Percentiles rank a stretch among this genome's conserved stretches.
phyloP scores from a whole-genome alignment of 2,113 vertebrate species.

The Seriola dumerili region DNA sequence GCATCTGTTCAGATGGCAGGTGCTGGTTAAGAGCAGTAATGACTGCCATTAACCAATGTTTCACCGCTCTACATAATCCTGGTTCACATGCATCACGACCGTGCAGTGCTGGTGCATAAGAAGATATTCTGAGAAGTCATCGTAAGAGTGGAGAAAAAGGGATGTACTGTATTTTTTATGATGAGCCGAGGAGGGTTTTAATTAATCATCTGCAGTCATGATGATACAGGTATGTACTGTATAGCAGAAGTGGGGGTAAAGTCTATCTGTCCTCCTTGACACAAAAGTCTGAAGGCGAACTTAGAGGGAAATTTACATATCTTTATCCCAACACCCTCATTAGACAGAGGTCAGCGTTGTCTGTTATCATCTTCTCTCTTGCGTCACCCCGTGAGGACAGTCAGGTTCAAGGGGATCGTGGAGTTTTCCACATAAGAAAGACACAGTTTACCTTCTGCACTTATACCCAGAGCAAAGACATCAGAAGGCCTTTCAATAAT shows the following conservation, averaged over 20 bases:
- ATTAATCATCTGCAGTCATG: not conserved
- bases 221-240: not conserved
- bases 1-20: conserved; percentile 66
- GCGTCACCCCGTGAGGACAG: conserved; percentile 34
- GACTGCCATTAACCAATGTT: conserved; percentile 66
- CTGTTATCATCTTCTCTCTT: conserved; percentile 34
- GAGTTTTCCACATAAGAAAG: conserved; percentile 17
- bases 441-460: conserved; percentile 22
- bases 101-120: not conserved
- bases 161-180: conserved; percentile 6
- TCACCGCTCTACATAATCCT: conserved; percentile 52
- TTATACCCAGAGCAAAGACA: conserved; percentile 21
- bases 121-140: not conserved
- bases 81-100: conserved; percentile 36
- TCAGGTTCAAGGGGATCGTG: conserved; percentile 35
- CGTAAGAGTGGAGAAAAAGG: not conserved
- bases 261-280: conserved; percentile 20
- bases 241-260: not conserved
- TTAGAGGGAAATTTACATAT: conserved; percentile 47
- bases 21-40: conserved; percentile 72
- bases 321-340: conserved; percentile 51
- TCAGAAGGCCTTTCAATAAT: conserved; percentile 54
- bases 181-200: conserved; percentile 7
- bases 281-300: conserved; percentile 37
- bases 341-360: conserved; percentile 57